These are phyloP conservation scores for Pelmatolapia mariae DNA, from an alignment of 2,113 vertebrate genomes.

Conservation along the genomic window DNA sequence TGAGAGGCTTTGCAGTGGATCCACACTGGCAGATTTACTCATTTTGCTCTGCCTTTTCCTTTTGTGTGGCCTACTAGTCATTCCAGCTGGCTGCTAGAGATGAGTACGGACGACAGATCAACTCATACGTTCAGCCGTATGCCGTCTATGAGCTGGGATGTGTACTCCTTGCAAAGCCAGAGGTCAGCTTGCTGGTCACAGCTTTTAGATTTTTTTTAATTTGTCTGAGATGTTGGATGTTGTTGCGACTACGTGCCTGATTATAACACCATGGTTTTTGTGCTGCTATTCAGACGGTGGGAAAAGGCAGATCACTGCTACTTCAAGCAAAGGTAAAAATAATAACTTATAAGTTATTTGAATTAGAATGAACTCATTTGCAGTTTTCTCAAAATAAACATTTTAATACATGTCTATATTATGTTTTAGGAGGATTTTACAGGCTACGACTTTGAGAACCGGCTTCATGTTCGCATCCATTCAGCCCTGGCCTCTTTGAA, in stretches of 20 bases:
- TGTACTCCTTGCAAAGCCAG: constrained; percentile 85
- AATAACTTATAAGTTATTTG: neutral
- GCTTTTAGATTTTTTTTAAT: neutral
- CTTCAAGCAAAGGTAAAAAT: constrained; percentile 93
- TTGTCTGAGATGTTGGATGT: neutral
- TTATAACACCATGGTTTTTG: neutral
- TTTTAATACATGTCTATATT: neutral
- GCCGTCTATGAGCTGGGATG: constrained; percentile 97
- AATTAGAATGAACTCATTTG: neutral
- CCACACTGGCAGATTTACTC: neutral
- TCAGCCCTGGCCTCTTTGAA: constrained; percentile 91
- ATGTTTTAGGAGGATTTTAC: constrained; percentile 85
- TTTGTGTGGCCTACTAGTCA: constrained; percentile 68
- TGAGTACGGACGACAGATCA: constrained; percentile 88
- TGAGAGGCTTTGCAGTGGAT: neutral
- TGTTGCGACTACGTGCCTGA: neutral
- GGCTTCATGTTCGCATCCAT: constrained; percentile 94
- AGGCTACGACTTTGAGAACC: constrained; percentile 97
- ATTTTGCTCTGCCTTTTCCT: neutral
- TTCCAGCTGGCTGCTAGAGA: constrained; percentile 90
- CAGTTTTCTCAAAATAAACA: neutral
- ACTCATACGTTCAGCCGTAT: constrained; percentile 89
- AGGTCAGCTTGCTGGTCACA: constrained; percentile 73
- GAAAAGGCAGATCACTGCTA: constrained; percentile 88
- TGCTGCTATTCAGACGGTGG: constrained; percentile 78